Evolutionary conservation across 1,140 invertebrate species (phyloP).

Genomic region (Atta colombica): DNA sequence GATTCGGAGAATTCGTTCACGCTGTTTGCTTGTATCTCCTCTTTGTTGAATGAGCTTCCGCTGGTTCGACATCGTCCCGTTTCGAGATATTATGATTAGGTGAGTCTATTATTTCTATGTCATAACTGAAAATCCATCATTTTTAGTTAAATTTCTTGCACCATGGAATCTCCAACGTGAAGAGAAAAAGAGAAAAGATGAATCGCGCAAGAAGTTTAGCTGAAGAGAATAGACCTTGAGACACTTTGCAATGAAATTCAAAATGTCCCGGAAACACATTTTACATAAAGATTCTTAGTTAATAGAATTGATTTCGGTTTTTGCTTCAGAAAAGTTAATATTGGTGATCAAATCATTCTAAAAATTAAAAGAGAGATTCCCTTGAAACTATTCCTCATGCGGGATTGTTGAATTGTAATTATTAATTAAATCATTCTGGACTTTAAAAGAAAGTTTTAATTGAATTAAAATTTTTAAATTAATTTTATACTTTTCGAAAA

Average conservation of each 20-base stretch:
- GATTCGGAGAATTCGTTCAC: constrained; percentile 63
- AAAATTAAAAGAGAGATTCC: neutral
- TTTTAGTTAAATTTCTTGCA: no score
- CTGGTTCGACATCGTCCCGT: constrained; percentile 69
- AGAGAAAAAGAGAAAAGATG: no score
- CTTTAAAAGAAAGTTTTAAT: neutral
- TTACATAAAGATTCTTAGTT: neutral
- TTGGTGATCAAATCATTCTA: neutral
- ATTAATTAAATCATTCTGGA: no score
- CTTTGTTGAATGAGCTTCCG: constrained; percentile 76
- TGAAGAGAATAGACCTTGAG: no score
- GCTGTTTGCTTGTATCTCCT: constrained; percentile 50
- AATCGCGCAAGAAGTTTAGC: no score
- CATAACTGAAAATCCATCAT: no score
- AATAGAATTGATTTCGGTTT: neutral
- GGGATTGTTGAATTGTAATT: no score
- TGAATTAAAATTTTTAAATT: neutral
- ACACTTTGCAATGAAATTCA: neutral
- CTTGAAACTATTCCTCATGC: no score
- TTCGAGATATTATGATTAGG: constrained; percentile 86
- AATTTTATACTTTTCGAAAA: neutral
- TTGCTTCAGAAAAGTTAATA: neutral
- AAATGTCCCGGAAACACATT: neutral
- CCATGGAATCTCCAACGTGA: no score
- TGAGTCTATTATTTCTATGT: constrained; percentile 72